These are phyloP conservation scores for Colistium nudipinnis DNA, from an alignment of 2,113 vertebrate genomes.

Conservation along the genomic window DNA sequence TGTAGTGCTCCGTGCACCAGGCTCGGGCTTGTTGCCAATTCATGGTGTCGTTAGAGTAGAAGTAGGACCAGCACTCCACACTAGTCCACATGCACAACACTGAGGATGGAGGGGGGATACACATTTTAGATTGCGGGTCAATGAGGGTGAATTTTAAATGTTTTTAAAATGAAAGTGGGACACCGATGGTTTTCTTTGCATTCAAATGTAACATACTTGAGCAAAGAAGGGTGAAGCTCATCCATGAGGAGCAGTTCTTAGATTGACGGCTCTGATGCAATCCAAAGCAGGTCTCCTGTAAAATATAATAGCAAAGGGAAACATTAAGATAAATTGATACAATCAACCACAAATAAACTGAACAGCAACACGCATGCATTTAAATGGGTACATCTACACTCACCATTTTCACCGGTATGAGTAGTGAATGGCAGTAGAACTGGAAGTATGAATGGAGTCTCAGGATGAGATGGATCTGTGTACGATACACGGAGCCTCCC, in stretches of 20 bases:
- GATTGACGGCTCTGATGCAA: constrained; percentile 11
- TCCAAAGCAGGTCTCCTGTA: constrained; percentile 43
- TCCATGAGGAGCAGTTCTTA: constrained; percentile 28
- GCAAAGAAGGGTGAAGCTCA: constrained; percentile 43
- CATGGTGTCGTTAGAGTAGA: constrained; percentile 72
- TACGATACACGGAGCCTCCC: background rate
- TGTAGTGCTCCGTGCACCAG: constrained; percentile 84
- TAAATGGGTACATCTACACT: constrained; percentile 12
- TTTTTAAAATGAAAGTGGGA: background rate
- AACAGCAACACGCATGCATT: background rate
- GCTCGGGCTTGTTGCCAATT: constrained; percentile 79
- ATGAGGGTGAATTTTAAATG: background rate
- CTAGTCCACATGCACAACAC: constrained; percentile 66
- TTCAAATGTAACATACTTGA: constrained; percentile 56
- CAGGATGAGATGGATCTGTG: constrained; percentile 20
- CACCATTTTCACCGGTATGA: constrained; percentile 63
- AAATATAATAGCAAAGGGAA: background rate
- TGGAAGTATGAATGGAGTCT: constrained; percentile 10
- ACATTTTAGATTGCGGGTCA: background rate
- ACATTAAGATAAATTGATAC: background rate
- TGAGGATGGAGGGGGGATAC: constrained; percentile 50
- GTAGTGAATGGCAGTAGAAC: background rate
- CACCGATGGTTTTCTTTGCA: background rate
- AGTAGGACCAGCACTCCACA: constrained; percentile 88
- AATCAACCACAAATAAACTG: background rate